Evolutionary conservation across 35 echinoderm and acorn worm genomes (phyloP), one percentile per base, ranked within the genome.

Genomic region (Lytechinus pictus): DNA sequence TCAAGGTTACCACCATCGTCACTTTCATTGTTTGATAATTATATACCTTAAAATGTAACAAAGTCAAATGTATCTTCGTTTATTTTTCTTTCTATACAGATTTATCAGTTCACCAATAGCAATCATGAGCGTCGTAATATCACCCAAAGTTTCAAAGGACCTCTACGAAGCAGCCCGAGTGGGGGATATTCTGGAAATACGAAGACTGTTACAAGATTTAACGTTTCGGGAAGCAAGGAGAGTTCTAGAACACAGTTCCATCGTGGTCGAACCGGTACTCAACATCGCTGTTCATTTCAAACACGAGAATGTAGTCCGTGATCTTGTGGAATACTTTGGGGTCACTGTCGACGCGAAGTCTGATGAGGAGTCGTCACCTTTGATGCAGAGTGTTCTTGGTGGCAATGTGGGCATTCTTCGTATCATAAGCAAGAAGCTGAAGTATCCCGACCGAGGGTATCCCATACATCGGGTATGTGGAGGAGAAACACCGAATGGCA

Each of bases 391-490:
- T 27, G 92, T 93, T 5, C 27, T 57, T 11, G 92, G 92, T 54
- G 92, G 92, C 5, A 93, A 57, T 27, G 92, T 93, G 3, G 55
- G 27, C 12, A 93, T 93, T 28, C 52, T 93, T 3, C 9, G 54
- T 57, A 93, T 93, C 54, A 54, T 93, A 27, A 53, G 92, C 92
- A 93, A 93, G 92, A 54, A 93, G 11, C n/a, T 54, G n/a, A 27
- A 27, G 4, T 33, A 93, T 57, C 29, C 54, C 13, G 53, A 93
- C 54, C 52, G 55, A 57, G 92, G 92, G 12, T 93, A 6, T 57
- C 92, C 92, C 13, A 11, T 93, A 1, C 92, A 93, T 57, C 92
- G 92, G 27, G 92, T 57, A 6, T 93, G 92, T 93, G 92, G 54
- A 28, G 92, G 92, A 27, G 92, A 54, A 27, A 93, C 92, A 27